Evolutionary conservation across 2,113 vertebrate species (phyloP), one percentile per base, ranked within the genome.

Genomic region (Symphodus melops): DNA sequence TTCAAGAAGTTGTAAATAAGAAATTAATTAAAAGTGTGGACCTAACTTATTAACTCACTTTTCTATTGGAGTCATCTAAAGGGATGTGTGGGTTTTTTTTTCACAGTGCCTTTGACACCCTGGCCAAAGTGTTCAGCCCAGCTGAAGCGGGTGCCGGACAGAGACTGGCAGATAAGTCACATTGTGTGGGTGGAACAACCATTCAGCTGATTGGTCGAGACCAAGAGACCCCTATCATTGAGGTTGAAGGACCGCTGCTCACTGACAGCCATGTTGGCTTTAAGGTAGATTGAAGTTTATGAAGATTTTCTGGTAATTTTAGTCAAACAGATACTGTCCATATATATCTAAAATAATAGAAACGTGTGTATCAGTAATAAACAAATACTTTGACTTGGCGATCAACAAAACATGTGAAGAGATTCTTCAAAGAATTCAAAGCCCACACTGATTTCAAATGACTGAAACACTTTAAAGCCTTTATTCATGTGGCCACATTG

Each of bases 61-160:
- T 48, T 16, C 44, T 48, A 51, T 63, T 69, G n/a, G n/a, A n/a
- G n/a, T n/a, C n/a, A n/a, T n/a, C n/a, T n/a, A n/a, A n/a, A n/a
- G n/a, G n/a, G n/a, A n/a, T n/a, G 7, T 41, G 23, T 64, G 7
- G 72, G 11, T 70, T 39, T 83, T 23, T 82, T 84, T 4, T 23
- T 8, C 68, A 14, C 88, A 99, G 98, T 94, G 98, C 98, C 89
- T 99, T 99, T 87, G 98, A 99, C 88, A 98, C 98, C 63, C 94
- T 99, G 94, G 98, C 98, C 84, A 99, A 99, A 96, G 98, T 98
- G 70, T 95, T 99, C 89, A 98, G 94, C 90, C 96, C 98, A 54
- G 81, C 94, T 72, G 97, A 99, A 58, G 86, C 84, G 69, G 73
- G 91, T 53, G 82, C 92, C 1, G 90, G 92, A 77, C 95, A 95